Evolutionary conservation across 2,113 vertebrate genomes (phyloP).

Genomic region (Chrysochloris asiatica): DNA sequence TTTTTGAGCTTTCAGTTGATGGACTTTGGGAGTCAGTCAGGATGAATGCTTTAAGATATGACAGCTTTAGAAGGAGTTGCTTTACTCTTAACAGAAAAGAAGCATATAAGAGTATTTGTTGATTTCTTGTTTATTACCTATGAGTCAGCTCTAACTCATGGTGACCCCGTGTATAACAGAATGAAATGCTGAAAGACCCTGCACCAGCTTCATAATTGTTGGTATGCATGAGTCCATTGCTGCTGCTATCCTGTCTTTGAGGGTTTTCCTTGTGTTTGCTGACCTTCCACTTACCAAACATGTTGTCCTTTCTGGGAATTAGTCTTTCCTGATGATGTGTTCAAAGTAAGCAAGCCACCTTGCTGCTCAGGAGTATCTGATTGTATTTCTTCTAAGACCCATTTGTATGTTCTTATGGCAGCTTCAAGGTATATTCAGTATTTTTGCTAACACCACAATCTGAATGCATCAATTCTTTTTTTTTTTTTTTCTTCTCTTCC

Average conservation of each 20-base stretch:
- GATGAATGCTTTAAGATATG: neutral
- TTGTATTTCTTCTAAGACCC: neutral
- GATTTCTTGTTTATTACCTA: neutral
- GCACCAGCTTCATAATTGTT: neutral
- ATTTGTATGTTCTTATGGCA: neutral
- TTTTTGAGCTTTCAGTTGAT: conserved; percentile 23
- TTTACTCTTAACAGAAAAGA: conserved; percentile 35
- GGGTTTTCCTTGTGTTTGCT: neutral
- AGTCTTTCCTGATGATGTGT: neutral
- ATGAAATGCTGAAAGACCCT: neutral
- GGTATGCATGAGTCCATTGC: neutral
- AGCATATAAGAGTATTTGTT: neutral
- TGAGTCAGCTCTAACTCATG: neutral
- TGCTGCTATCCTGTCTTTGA: neutral
- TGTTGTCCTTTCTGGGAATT: neutral
- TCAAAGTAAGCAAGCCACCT: neutral
- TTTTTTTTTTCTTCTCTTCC: neutral
- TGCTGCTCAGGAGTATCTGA: neutral
- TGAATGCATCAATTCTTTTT: neutral
- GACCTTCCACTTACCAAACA: neutral
- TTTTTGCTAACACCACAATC: neutral
- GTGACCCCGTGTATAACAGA: neutral
- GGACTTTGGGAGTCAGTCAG: conserved; percentile 4
- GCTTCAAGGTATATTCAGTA: neutral
- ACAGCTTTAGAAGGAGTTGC: conserved; percentile 20